Evolutionary conservation across 2,797 vertebrate species (phyloP).

Genomic region (Cynopterus sphinx): DNA sequence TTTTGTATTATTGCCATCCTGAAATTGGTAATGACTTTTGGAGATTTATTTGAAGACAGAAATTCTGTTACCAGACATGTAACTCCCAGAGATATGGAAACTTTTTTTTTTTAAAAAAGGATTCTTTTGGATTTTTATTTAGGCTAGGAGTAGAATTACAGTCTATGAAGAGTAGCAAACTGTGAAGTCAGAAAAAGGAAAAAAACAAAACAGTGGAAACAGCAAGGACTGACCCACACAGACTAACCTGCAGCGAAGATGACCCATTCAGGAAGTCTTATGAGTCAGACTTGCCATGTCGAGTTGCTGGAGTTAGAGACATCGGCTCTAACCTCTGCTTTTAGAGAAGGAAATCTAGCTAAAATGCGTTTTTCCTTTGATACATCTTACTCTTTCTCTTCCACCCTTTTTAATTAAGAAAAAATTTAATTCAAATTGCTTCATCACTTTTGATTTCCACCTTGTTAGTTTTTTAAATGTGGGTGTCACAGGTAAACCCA

Average conservation of each 20-base stretch:
- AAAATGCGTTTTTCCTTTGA: neutral
- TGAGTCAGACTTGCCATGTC: neutral
- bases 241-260: neutral
- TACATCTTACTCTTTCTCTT: neutral
- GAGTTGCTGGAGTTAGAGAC: neutral
- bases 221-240: neutral
- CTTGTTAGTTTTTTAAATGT: neutral
- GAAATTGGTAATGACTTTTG: neutral
- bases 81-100: neutral
- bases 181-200: neutral
- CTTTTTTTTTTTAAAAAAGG: neutral
- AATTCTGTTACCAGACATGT: neutral
- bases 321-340: neutral
- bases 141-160: neutral
- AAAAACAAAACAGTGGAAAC: neutral
- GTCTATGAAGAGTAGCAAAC: neutral
- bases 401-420: neutral
- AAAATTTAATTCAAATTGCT: neutral
- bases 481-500: neutral
- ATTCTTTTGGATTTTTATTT: constrained; percentile 38
- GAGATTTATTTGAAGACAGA: constrained; percentile 28
- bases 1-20: neutral
- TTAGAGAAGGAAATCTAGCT: neutral
- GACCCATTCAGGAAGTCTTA: neutral
- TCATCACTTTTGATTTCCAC: neutral